Base-by-base conservation (phyloP, 2,113 vertebrate genomes). In the Mastomys coucha region DNA sequence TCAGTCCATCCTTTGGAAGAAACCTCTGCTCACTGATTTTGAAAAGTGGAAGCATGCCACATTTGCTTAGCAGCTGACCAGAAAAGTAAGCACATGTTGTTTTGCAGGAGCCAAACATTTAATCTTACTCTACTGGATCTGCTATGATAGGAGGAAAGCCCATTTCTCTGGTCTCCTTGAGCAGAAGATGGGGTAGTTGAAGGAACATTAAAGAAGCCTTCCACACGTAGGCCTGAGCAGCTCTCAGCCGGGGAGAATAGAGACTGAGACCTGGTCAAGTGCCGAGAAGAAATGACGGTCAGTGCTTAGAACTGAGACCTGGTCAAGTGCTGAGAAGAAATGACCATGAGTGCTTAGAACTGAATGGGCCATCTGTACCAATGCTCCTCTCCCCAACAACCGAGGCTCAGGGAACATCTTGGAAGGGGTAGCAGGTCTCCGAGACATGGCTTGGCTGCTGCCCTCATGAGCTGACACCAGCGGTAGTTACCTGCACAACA, bases 21-120 rank as follows among this genome's bases (percentile, higher is more conserved):
- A 10, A 85, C 49, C 69, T n/a, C 36, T 58, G 78, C 63, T 28
- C 33, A 20, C 24, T 14, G 84, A 85, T 51, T 76, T 89, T n/a
- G n/a, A 58, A 91, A 82, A 92, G 89, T 69, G 60, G 36, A 91
- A 77, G 28, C 42, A 88, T 31, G 53, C 31, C 78, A 75, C 31
- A 73, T 75, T 45, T 42, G 36, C 19, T 69, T 42, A 51, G 13
- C 88, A 77, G 16, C 58, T 75, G 49, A 63, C 16, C 20, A 84
- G 60, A 73, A 26, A 33, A 78, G 60, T 36, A 93, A 85, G n/a
- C 19, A 78, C 45, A 76, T 4, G 17, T 33, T 76, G 42, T 93
- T 89, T 42, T 72, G 19, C 24, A 91, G 86, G 53, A 96, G 56
- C 88, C 11, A 36, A 84, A 94, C 76, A 26, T 88, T 73, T 77